Evolutionary conservation across 2,888 invertebrate genomes (phyloP), one percentile per base, ranked within the genome.

Genomic region (Sicus ferrugineus): DNA sequence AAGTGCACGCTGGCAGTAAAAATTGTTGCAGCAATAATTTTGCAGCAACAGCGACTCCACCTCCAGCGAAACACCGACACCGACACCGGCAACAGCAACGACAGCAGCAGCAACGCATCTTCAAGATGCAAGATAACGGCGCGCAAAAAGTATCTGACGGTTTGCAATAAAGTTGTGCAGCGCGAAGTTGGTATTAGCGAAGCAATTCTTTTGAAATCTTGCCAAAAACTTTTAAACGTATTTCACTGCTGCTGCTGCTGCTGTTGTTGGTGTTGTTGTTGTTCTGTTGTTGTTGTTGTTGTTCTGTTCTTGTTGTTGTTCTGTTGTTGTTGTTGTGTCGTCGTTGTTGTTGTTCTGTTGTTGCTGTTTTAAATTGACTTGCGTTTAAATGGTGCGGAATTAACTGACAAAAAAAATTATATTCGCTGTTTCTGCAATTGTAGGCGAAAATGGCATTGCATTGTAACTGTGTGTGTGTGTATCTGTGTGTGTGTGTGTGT

Each of bases 361-460:
- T 46, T 59, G 11, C 23, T 59, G 34, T 31, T 42, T 66, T 42
- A 52, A 52, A 50, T 58, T 58, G 63, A 50, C 21, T 70, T 28
- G 19, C 48, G 61, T 66, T 74, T 71, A 74, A 75, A 74, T 76
- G 72, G 67, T 68, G 73, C 69, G 72, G 71, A 73, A 75, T 74
- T 73, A 76, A 73, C 68, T 73, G 69, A 72, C 48, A 26, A 21
- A n/a, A 38, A 67, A 63, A 69, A 65, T 64, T 9, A 7, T 2
- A 0, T 3, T 42, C 11, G 42, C 14, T 16, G 42, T 7, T n/a
- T n/a, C n/a, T n/a, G n/a, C n/a, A n/a, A n/a, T 23, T 42, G 61
- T 42, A 62, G 61, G 42, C 61, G 61, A 42, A 4, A 38, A n/a
- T n/a, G n/a, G n/a, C n/a, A n/a, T n/a, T n/a, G n/a, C n/a, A n/a